Base-by-base conservation (phyloP, 2,888 invertebrate species). In the Lobophora halterata region DNA sequence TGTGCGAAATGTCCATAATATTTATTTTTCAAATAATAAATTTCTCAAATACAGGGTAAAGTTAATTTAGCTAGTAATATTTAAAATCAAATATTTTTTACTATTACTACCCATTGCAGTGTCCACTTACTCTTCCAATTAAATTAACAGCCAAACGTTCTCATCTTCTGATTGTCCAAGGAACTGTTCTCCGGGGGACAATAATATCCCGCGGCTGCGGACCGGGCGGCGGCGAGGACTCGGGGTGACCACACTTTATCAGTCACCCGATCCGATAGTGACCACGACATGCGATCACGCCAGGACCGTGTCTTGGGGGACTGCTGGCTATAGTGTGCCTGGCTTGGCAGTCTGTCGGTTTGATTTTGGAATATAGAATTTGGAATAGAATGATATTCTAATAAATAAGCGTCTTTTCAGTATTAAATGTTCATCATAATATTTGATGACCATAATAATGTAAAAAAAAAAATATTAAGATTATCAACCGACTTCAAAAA, bases 221-320 rank as follows among this genome's bases (percentile, higher is more conserved):
- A 39, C 39, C 16, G n/a, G n/a, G n/a, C n/a, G n/a, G n/a, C n/a
- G n/a, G 26, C 16, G 20, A 33, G 28, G 41, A 35, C 19, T 38
- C 26, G 20, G 76, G 77, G 71, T 71, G 71, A 68, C 73, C 73
- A 73, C 70, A 65, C 76, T 78, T 74, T 81, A 82, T 80, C 81
- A 69, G 79, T 67, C 74, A 79, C 65, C 72, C 71, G 75, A 80
- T 73, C 78, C 65, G 72, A 71, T 69, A 68, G 65, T 61, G 71
- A 67, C 61, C 67, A 52, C 36, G 32, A 42, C 42, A 27, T 16
- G 35, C 21, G 41, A 37, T 33, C 42, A 33, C 36, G 55, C 46
- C 38, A 45, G 26, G 39, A 35, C 36, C 33, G 36, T 55, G 56
- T 58, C 63, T 67, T 62, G 54, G 47, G 53, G 60, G 39, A 38